Evolutionary conservation across 2,888 invertebrate species (phyloP).

Genomic region (Priocnemis perturbator): DNA sequence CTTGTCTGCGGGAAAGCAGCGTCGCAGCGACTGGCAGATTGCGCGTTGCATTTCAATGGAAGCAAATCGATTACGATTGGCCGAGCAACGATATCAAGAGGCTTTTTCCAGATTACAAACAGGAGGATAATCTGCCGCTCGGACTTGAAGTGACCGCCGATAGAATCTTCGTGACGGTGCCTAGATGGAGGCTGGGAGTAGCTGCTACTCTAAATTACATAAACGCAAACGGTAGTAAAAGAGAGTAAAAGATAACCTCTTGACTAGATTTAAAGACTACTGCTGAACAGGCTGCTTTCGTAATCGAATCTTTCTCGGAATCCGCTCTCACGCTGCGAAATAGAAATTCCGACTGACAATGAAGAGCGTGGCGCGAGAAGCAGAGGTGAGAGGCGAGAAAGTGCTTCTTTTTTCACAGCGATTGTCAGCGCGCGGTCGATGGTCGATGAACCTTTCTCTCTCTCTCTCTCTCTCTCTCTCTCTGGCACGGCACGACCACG

Average conservation of each 20-base stretch:
- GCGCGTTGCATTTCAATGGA: constrained; percentile 79
- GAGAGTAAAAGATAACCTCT: too few relatives aligned
- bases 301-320: constrained; percentile 30
- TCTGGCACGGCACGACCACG: too few relatives aligned
- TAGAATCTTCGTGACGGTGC: constrained; percentile 84
- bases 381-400: too few relatives aligned
- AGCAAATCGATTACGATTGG: constrained; percentile 83
- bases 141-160: constrained; percentile 84
- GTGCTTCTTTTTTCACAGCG: too few relatives aligned
- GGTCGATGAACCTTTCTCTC: too few relatives aligned
- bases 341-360: too few relatives aligned
- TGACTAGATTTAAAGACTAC: too few relatives aligned
- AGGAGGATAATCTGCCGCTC: constrained; percentile 83
- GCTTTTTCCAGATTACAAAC: constrained; percentile 69
- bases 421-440: too few relatives aligned
- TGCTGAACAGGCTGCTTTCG: too few relatives aligned
- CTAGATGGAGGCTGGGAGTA: constrained; percentile 85
- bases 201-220: constrained; percentile 86
- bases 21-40: constrained; percentile 26
- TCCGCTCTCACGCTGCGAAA: neutral
- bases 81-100: constrained; percentile 77
- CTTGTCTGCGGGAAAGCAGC: neutral
- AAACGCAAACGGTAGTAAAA: constrained; percentile 83
- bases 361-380: too few relatives aligned
- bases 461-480: too few relatives aligned